Conservation (phyloP, 2,797 vertebrate species). For the Phataginus tricuspis region DNA sequence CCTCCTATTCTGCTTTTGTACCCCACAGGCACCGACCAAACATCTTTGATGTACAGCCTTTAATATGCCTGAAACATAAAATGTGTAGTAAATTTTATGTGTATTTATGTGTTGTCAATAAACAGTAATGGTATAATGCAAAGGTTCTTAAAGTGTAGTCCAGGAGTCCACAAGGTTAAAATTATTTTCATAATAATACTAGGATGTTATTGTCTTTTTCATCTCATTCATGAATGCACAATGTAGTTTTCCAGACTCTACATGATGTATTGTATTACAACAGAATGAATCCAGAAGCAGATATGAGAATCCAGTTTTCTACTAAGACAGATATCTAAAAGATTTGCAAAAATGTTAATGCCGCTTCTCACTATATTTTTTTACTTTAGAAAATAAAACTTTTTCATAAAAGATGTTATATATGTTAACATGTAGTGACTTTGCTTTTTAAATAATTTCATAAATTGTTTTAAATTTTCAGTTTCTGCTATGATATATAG, state of each 20-base stretch:
- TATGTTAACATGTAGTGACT: background rate
- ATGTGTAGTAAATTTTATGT: background rate
- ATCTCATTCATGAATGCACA: background rate
- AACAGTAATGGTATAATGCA: background rate
- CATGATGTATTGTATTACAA: background rate
- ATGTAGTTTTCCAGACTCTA: background rate
- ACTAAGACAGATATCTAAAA: background rate
- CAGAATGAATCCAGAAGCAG: background rate
- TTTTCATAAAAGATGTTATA: background rate
- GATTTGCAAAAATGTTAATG: background rate
- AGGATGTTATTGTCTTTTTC: background rate
- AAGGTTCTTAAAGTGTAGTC: background rate
- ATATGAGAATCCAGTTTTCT: background rate
- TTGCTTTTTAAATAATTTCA: background rate
- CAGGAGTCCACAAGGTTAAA: background rate
- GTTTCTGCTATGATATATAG: background rate
- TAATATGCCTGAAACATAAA: background rate
- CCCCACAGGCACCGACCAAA: background rate
- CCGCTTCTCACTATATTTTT: background rate
- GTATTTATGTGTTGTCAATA: background rate
- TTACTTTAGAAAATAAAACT: conserved; percentile 30
- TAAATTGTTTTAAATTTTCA: background rate
- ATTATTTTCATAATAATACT: background rate
- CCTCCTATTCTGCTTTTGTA: background rate
- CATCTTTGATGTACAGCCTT: background rate